These are phyloP conservation scores for Myotis daubentonii DNA, from an alignment of 2,797 vertebrate genomes.

Conservation along the genomic window DNA sequence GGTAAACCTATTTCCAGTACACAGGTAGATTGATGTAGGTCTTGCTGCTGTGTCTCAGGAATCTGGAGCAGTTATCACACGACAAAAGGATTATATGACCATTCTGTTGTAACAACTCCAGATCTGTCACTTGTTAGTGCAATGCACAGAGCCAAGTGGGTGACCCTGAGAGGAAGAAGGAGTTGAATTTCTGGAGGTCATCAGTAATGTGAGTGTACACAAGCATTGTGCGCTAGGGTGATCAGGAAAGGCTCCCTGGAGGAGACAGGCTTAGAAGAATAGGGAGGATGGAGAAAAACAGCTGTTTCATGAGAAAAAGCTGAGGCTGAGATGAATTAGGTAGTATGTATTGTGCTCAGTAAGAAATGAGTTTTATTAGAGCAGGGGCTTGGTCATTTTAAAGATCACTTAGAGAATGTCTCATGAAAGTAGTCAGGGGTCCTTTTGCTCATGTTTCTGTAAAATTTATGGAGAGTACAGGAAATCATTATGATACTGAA, in stretches of 20 bases:
- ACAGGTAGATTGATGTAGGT: neutral
- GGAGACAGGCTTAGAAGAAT: neutral
- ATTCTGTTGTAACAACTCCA: neutral
- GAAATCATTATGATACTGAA: neutral
- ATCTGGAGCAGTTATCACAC: neutral
- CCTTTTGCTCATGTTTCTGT: neutral
- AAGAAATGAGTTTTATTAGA: neutral
- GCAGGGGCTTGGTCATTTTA: neutral
- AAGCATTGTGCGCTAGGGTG: neutral
- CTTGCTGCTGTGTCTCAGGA: neutral
- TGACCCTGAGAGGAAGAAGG: neutral
- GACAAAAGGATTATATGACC: neutral
- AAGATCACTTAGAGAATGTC: neutral
- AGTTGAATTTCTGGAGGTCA: neutral
- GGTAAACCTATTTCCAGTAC: neutral
- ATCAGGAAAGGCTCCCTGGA: neutral
- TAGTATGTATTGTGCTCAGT: neutral
- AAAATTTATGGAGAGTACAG: neutral
- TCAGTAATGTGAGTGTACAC: neutral
- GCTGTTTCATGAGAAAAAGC: slow-evolving; percentile 6
- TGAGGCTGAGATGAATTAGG: neutral
- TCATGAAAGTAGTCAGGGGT: neutral
- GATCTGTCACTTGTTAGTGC: neutral
- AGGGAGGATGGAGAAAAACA: neutral
- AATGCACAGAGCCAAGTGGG: neutral